Conservation (phyloP, 2,797 vertebrate genomes). For the Myioborus miniatus region DNA sequence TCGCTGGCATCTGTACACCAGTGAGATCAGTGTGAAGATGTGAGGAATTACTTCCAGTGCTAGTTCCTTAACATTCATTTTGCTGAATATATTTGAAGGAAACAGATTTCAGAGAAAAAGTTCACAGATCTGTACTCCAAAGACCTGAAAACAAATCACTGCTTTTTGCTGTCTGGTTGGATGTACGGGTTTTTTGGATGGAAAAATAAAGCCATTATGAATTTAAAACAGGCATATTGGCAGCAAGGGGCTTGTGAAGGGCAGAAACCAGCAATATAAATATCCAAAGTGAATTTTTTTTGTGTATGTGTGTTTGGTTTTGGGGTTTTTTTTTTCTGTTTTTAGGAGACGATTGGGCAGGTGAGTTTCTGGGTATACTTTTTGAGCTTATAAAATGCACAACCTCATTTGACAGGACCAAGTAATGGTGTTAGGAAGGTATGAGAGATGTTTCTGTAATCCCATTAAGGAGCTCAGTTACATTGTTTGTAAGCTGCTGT, state of each 20-base stretch:
- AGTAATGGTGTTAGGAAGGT: not conserved
- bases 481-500: not conserved
- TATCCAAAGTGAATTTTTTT: not conserved
- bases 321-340: not conserved
- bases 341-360: not conserved
- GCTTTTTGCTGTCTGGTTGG: not conserved
- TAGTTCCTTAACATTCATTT: not conserved
- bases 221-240: not conserved
- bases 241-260: not conserved
- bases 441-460: not conserved
- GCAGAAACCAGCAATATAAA: not conserved
- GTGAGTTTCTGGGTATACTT: not conserved
- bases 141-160: not conserved
- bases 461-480: not conserved
- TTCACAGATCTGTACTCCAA: not conserved
- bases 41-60: not conserved
- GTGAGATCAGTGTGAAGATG: not conserved
- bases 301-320: not conserved
- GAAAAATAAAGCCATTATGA: not conserved
- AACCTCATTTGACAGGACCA: not conserved
- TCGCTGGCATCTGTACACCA: not conserved
- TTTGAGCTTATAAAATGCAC: not conserved
- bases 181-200: not conserved
- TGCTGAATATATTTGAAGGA: not conserved
- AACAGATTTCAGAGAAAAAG: not conserved